These are phyloP conservation scores for Gonatopus flavifemur DNA, from an alignment of 1,140 invertebrate genomes.

Conservation along the genomic window DNA sequence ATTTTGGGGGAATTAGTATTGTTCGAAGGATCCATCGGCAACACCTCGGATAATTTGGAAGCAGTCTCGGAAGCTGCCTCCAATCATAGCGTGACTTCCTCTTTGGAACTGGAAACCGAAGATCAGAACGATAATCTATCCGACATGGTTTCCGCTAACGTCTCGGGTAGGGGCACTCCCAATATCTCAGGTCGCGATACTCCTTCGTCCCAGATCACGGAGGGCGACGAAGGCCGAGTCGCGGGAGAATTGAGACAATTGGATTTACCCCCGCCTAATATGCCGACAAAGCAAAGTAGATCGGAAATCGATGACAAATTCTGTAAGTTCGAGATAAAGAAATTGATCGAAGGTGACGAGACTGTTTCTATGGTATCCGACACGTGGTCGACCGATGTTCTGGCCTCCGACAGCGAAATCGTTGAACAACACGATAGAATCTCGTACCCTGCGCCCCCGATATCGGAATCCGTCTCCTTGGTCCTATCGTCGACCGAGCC, in stretches of 20 bases:
- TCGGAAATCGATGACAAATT: slow-evolving; percentile 98
- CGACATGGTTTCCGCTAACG: slow-evolving; percentile 90
- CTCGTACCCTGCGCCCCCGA: slow-evolving; percentile 36
- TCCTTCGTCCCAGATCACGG: slow-evolving; percentile 87
- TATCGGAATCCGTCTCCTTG: slow-evolving; percentile 32
- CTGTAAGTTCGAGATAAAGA: slow-evolving; percentile 97
- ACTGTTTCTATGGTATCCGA: slow-evolving; percentile 94
- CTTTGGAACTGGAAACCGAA: slow-evolving; percentile 80
- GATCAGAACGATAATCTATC: slow-evolving; percentile 92
- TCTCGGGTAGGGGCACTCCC: slow-evolving; percentile 84
- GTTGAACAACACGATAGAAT: slow-evolving; percentile 70
- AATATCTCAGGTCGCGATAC: slow-evolving; percentile 95
- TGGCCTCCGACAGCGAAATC: slow-evolving; percentile 92
- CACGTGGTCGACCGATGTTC: slow-evolving; percentile 96
- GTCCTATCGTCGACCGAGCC: slow-evolving; percentile 35
- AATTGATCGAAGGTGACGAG: slow-evolving; percentile 86
- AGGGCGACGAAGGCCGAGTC: slow-evolving; percentile 69
- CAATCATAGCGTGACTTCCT: slow-evolving; percentile 93
- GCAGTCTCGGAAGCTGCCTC: slow-evolving; percentile 93
- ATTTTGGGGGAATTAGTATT: slow-evolving; percentile 46
- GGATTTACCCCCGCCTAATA: slow-evolving; percentile 62
- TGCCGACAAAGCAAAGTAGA: slow-evolving; percentile 74
- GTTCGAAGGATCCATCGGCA: slow-evolving; percentile 71
- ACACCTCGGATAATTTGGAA: slow-evolving; percentile 91
- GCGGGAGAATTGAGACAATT: slow-evolving; percentile 53